phyloP scores from a whole-genome alignment of 2,888 invertebrate genomes.

The Hanleya hanleyi region DNA sequence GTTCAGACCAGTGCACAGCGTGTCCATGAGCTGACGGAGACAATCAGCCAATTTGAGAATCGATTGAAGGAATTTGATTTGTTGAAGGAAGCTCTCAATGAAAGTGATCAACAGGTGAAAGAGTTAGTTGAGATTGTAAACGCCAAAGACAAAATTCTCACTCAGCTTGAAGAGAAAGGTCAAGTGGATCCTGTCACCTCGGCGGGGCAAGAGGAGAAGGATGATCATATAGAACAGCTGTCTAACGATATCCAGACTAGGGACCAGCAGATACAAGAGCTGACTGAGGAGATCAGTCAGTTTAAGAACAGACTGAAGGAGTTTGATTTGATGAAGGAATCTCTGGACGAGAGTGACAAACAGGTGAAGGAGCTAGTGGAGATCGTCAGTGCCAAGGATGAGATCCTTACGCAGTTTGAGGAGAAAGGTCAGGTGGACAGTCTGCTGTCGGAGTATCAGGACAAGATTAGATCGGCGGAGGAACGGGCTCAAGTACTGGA shows the following conservation, averaged over 20 bases:
- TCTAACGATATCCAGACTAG: slow-evolving; percentile 40
- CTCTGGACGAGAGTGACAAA: slow-evolving; percentile 39
- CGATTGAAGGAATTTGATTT: slow-evolving; percentile 42
- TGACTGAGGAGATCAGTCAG: slow-evolving; percentile 35
- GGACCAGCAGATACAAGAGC: neutral
- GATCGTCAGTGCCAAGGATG: neutral
- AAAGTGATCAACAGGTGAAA: slow-evolving; percentile 41
- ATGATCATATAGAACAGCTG: too few relatives aligned
- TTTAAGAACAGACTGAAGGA: slow-evolving; percentile 44
- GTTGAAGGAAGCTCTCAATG: slow-evolving; percentile 39
- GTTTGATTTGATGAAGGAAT: slow-evolving; percentile 39
- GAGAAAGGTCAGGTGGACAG: slow-evolving; percentile 42
- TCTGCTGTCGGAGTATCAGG: slow-evolving; percentile 38
- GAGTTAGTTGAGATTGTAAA: slow-evolving; percentile 27
- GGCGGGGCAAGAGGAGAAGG: too few relatives aligned
- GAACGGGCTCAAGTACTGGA: slow-evolving; percentile 44
- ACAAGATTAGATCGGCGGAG: slow-evolving; percentile 39
- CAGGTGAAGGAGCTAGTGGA: slow-evolving; percentile 40
- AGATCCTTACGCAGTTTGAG: neutral
- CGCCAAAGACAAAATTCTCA: neutral
- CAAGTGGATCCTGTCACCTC: too few relatives aligned
- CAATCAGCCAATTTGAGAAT: slow-evolving; percentile 45
- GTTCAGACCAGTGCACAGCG: too few relatives aligned
- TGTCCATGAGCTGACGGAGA: neutral
- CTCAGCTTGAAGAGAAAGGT: slow-evolving; percentile 30